Evolutionary conservation across 2,113 vertebrate genomes (phyloP).

Genomic region (Oenanthe oenanthe): DNA sequence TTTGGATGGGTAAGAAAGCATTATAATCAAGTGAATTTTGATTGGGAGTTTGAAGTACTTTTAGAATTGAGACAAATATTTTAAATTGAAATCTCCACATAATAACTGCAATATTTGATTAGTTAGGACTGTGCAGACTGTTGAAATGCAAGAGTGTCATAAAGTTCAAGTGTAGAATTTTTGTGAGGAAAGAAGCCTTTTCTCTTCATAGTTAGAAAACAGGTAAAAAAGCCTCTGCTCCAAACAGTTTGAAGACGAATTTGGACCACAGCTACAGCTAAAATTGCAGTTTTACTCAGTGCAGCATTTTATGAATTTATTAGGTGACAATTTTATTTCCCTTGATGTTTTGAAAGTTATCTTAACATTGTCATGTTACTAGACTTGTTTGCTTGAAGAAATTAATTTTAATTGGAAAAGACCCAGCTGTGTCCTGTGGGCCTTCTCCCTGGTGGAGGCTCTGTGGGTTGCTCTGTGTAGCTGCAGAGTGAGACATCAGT

Average conservation of each 20-base stretch:
- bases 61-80: neutral
- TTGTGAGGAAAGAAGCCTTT: neutral
- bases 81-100: neutral
- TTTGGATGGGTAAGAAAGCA: neutral
- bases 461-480: neutral
- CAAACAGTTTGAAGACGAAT: neutral
- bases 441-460: neutral
- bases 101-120: neutral
- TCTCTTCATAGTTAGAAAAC: neutral
- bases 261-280: neutral
- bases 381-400: neutral
- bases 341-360: neutral
- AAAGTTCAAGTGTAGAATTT: neutral
- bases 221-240: neutral
- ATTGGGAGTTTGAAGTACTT: neutral
- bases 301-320: neutral
- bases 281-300: neutral
- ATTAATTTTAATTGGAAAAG: neutral
- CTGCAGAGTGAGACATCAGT: neutral
- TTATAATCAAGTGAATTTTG: neutral
- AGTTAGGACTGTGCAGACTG: neutral
- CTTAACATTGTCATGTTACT: neutral
- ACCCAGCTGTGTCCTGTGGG: neutral
- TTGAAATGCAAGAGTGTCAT: neutral
- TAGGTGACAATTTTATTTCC: neutral